Base-by-base conservation (phyloP, 2,113 vertebrate species). In the Perca flavescens region DNA sequence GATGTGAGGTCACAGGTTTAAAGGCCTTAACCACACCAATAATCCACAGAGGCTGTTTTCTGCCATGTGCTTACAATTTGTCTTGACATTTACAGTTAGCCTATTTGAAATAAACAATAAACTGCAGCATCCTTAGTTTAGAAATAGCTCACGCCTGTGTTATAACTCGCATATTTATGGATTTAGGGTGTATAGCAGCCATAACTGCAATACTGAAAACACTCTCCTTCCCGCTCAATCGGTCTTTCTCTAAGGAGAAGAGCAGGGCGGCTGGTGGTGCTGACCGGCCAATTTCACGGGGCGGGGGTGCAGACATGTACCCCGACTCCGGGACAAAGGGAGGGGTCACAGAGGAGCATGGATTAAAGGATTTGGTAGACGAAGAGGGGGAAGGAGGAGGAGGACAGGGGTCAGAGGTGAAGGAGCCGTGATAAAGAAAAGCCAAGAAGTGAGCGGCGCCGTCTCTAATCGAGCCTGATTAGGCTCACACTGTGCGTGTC, bases 341-440 rank as follows among this genome's bases (percentile, higher is more conserved):
- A 87, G 83, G 87, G 93, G 92, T 93, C 92, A 88, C 19, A 60
- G 77, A 82, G 77, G 54, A 80, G 80, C 77, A 52, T 3, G 82
- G 92, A 94, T 94, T 94, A 93, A 91, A 91, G 92, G 89, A 91
- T 92, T 92, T 90, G 65, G 61, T 61, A 22, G 67, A 82, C 8
- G 58, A 74, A 50, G 54, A 46, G 80, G 72, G 86, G 47, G 80
- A 22, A 61, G 57, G 28, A 58, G 87, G 84, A 80, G 87, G 88
- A 50, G 46, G 57, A 72, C 56, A n/a, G 71, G 83, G 91, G 90
- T 93, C 89, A 92, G 74, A 87, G 91, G 90, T 93, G 68, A 89
- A 77, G 70, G 50, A 88, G 63, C 25, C 53, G 62, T 46, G 84
- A 77, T 84, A 87, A 87, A 91, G 83, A 89, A 82, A 89, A 84